Evolutionary conservation across 2,113 vertebrate genomes (phyloP).

Genomic region (Xerus inauris): DNA sequence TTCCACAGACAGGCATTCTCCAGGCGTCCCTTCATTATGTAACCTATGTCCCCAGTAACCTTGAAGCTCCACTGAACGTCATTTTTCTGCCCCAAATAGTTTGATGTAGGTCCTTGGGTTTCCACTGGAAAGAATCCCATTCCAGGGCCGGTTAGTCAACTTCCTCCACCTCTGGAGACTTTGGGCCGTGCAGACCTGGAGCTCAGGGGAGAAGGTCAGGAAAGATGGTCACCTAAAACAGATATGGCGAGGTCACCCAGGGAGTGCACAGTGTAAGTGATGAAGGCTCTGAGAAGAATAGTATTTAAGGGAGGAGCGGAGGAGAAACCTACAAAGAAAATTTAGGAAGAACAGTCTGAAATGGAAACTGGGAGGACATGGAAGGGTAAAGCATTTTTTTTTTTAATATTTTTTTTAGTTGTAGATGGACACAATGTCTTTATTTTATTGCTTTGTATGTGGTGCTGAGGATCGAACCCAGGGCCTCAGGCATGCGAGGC

Average conservation of each 20-base stretch:
- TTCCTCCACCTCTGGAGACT: too few species aligned
- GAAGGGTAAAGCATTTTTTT: not conserved
- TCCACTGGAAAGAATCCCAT: not conserved
- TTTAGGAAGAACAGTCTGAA: not conserved
- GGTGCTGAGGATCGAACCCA: too few species aligned
- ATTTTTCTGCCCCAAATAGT: not conserved
- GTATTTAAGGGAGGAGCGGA: not conserved
- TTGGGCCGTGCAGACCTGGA: not conserved
- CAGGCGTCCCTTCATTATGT: not conserved
- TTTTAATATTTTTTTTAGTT: too few species aligned
- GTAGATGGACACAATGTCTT: too few species aligned
- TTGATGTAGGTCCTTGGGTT: not conserved
- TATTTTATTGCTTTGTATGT: too few species aligned
- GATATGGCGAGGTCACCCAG: not conserved
- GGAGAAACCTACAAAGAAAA: not conserved
- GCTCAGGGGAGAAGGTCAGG: not conserved
- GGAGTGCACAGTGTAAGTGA: not conserved
- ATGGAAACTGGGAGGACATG: not conserved
- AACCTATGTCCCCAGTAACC: not conserved
- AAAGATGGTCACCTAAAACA: not conserved
- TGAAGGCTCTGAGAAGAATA: not conserved
- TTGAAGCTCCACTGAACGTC: not conserved
- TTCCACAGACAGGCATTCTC: not conserved
- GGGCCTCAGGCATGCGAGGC: too few species aligned
- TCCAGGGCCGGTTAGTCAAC: rapidly evolving